Evolutionary conservation across 2,888 invertebrate species (phyloP).

Genomic region (Melangyna quadrimaculata): DNA sequence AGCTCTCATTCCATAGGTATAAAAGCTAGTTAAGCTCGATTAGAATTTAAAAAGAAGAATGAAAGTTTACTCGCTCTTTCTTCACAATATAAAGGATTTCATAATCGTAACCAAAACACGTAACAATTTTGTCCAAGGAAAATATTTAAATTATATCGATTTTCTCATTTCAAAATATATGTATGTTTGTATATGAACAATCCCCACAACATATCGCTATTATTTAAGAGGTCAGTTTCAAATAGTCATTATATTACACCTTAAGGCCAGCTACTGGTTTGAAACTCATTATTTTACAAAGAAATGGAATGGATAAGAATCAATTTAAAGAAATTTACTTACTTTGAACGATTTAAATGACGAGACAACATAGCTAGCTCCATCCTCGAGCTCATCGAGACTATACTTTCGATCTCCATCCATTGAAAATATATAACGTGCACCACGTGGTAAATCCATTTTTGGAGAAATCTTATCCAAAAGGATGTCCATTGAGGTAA

Average conservation of each 20-base stretch:
- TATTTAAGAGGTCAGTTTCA: conserved; percentile 11
- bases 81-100: conserved; percentile 14
- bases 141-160: conserved; percentile 69
- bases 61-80: conserved; percentile 33
- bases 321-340: conserved; percentile 76
- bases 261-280: conserved; percentile 39
- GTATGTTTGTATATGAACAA: conserved; percentile 2
- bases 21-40: neutral
- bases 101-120: conserved; percentile 54
- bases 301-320: neutral
- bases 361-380: conserved; percentile 96
- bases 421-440: conserved; percentile 95
- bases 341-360: conserved; percentile 96
- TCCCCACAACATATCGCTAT: neutral
- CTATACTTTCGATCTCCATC: conserved; percentile 93
- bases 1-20: too few relatives aligned
- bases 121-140: conserved; percentile 54
- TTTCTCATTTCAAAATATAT: conserved; percentile 36
- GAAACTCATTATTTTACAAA: neutral
- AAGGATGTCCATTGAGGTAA: conserved; percentile 91
- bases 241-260: neutral
- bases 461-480: conserved; percentile 93
- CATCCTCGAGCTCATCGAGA: conserved; percentile 93
- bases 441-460: conserved; percentile 93
- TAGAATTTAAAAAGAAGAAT: neutral